Percentiles rank a stretch among this genome's conserved stretches.
phyloP scores from a whole-genome alignment of 2,888 invertebrate genomes.

The Phaonia tiefii region DNA sequence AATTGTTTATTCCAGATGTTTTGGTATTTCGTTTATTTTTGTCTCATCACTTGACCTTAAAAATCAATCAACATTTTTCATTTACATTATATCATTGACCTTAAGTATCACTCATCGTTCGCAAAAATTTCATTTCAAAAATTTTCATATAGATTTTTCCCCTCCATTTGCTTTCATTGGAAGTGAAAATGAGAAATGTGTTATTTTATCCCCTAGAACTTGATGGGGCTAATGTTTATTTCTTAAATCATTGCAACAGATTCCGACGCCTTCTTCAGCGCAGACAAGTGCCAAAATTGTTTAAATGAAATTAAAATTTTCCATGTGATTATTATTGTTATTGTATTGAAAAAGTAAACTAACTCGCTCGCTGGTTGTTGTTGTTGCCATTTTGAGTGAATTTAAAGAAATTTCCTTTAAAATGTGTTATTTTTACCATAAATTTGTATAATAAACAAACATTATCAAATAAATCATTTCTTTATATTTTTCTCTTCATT shows the following conservation, averaged over 20 bases:
- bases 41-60: conserved; percentile 3
- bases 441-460: conserved; percentile 24
- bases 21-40: neutral
- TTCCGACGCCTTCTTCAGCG: conserved; percentile 11
- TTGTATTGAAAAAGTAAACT: neutral
- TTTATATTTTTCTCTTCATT: neutral
- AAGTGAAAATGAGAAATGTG: conserved; percentile 24
- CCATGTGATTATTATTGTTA: conserved; percentile 1
- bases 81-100: conserved; percentile 25
- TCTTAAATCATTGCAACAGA: neutral
- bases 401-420: conserved; percentile 18
- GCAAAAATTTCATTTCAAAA: conserved; percentile 8
- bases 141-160: conserved; percentile 24
- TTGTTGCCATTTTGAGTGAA: neutral
- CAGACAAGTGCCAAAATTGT: conserved; percentile 30
- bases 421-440: conserved; percentile 1
- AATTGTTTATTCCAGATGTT: neutral
- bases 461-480: conserved; percentile 32
- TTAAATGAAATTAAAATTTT: conserved; percentile 7
- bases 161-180: neutral
- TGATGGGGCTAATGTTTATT: conserved; percentile 24
- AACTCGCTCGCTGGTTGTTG: neutral
- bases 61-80: conserved; percentile 18
- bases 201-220: conserved; percentile 12
- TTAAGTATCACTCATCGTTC: conserved; percentile 9